These are phyloP conservation scores for Brachyptera risi DNA, from an alignment of 2,888 invertebrate genomes.

Conservation along the genomic window DNA sequence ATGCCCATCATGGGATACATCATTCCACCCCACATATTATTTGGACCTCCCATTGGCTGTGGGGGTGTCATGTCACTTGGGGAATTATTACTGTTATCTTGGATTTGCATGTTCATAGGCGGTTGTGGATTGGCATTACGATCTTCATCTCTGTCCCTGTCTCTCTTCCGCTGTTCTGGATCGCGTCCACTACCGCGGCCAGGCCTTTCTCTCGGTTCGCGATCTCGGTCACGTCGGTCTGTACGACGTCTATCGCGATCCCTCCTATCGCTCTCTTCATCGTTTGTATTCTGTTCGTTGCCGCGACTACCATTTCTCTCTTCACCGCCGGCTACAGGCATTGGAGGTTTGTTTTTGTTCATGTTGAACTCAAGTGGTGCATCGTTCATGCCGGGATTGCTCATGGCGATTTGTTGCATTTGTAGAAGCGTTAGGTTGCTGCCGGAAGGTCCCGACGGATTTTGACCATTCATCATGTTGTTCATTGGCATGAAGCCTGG, in stretches of 20 bases:
- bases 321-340: conserved; percentile 43
- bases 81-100: conserved; percentile 12
- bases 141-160: conserved; percentile 27
- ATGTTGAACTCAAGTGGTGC: conserved; percentile 59
- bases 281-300: not conserved
- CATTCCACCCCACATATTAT: conserved; percentile 38
- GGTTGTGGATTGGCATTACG: not conserved
- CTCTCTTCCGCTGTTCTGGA: conserved; percentile 33
- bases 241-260: conserved; percentile 29
- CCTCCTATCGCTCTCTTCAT: conserved; percentile 13
- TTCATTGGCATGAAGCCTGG: conserved; percentile 41
- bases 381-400: conserved; percentile 54
- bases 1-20: conserved; percentile 41
- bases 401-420: conserved; percentile 39
- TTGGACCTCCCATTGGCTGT: conserved; percentile 24
- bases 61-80: conserved; percentile 14
- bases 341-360: conserved; percentile 56
- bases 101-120: no score
- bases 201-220: conserved; percentile 35
- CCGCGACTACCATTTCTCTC: conserved; percentile 24
- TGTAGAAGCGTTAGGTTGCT: conserved; percentile 20
- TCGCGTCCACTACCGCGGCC: not conserved
- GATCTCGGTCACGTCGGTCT: conserved; percentile 33
- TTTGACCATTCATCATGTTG: conserved; percentile 24
- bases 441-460: conserved; percentile 11